These are phyloP conservation scores for Speoplatyrhinus poulsoni DNA, from an alignment of 2,113 vertebrate species.

Conservation along the genomic window DNA sequence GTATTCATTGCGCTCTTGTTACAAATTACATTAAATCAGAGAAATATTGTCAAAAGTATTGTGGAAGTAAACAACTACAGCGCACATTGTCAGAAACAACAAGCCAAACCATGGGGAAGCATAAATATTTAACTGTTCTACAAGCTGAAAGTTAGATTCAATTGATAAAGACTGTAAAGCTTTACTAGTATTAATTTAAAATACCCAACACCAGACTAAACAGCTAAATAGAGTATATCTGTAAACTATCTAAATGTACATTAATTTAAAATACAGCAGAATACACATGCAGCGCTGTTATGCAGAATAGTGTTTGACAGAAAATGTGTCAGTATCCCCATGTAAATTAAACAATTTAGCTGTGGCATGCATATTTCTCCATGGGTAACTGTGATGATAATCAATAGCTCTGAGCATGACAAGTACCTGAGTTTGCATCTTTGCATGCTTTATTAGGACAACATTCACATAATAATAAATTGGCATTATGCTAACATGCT, in stretches of 20 bases:
- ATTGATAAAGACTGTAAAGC: background rate
- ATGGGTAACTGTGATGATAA: slow-evolving; percentile 6
- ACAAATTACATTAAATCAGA: background rate
- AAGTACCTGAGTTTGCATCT: slow-evolving; percentile 11
- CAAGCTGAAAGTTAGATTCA: background rate
- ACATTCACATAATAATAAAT: slow-evolving; percentile 4
- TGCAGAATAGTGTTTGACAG: background rate
- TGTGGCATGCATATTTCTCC: slow-evolving; percentile 11
- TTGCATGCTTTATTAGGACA: background rate
- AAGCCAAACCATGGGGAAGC: too few species aligned
- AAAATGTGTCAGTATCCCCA: background rate
- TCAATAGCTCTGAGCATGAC: slow-evolving; percentile 13
- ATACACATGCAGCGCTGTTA: background rate
- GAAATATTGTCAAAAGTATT: background rate
- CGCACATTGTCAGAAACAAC: too few species aligned
- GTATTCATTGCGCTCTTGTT: too few species aligned
- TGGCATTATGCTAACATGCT: slow-evolving; percentile 6
- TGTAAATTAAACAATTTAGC: slow-evolving; percentile 16
- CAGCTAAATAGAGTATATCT: too few species aligned
- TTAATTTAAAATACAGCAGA: too few species aligned
- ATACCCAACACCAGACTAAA: too few species aligned
- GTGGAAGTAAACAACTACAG: background rate
- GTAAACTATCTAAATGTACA: too few species aligned
- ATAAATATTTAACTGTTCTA: background rate
- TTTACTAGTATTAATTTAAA: too few species aligned